Evolutionary conservation across 2,797 vertebrate species (phyloP).

Genomic region (Hydrophis major): DNA sequence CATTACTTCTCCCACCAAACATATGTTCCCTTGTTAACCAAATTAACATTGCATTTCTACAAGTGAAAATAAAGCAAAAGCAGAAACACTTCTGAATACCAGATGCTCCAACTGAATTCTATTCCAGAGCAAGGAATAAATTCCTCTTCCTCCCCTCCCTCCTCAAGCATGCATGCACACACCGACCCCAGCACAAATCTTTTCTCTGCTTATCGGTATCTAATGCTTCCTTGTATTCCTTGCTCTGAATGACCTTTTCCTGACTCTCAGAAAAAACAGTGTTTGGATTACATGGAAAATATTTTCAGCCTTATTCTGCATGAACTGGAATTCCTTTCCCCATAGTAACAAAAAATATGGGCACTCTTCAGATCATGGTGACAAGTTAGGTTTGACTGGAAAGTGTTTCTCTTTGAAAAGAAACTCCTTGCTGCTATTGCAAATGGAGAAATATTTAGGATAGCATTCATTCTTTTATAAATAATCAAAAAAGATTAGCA

Average conservation of each 20-base stretch:
- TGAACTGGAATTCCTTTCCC: not conserved
- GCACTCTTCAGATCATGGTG: not conserved
- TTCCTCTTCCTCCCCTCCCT: not conserved
- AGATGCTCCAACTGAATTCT: not conserved
- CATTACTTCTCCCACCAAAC: not conserved
- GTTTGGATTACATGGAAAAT: not conserved
- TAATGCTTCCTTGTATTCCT: not conserved
- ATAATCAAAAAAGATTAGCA: not conserved
- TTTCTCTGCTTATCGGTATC: not conserved
- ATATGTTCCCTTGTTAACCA: not conserved
- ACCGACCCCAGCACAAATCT: no score
- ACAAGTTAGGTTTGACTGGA: not conserved
- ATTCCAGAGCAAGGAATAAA: not conserved
- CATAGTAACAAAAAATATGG: not conserved
- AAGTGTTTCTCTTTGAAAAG: constrained; percentile 9
- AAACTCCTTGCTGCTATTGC: not conserved
- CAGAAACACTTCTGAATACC: constrained; percentile 18
- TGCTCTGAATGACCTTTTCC: not conserved
- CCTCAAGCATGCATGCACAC: not conserved
- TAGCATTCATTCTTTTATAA: not conserved
- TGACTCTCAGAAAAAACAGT: constrained; percentile 1
- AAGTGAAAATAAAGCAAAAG: constrained; percentile 1
- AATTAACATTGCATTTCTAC: not conserved
- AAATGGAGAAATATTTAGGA: not conserved
- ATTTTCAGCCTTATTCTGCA: not conserved